Percentiles rank a stretch among this genome's conserved stretches.
Evolutionary conservation across 2,113 vertebrate genomes (phyloP).

Genomic region (Rhinolophus sinicus): DNA sequence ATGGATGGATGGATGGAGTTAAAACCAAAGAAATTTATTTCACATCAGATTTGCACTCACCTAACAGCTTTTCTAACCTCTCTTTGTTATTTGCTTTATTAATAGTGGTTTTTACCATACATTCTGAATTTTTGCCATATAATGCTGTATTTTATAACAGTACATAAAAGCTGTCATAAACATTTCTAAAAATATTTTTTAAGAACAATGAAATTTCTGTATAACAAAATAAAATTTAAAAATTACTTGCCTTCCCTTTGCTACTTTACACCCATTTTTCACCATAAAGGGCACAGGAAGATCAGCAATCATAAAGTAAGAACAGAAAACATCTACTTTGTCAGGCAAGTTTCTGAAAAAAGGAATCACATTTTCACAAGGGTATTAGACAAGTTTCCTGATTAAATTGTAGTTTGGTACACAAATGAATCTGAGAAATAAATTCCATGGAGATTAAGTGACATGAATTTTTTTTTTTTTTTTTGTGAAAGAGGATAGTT

Average conservation of each 20-base stretch:
- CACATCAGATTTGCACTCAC: not conserved
- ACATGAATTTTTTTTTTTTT: constrained; percentile 18
- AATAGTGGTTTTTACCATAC: constrained; percentile 9
- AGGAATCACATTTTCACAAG: constrained; percentile 60
- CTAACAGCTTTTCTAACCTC: not conserved
- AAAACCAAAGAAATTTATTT: constrained; percentile 30
- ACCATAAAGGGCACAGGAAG: not conserved
- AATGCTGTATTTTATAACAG: not conserved
- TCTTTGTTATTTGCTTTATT: not conserved
- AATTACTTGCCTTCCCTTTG: not conserved
- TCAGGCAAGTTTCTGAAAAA: constrained; percentile 26
- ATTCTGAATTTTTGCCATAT: not conserved
- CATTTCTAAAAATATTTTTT: constrained; percentile 9
- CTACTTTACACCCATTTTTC: not conserved
- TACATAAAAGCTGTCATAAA: not conserved
- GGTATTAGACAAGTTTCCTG: constrained; percentile 1
- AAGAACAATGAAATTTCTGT: constrained; percentile 38
- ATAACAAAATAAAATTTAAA: not conserved
- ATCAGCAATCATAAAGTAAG: constrained; percentile 41
- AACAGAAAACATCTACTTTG: not conserved
- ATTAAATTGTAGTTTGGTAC: constrained; percentile 57
- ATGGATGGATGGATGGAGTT: not conserved
- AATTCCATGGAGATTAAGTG: constrained; percentile 39
- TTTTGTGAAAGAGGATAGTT: too few relatives aligned
- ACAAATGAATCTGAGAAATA: constrained; percentile 61